Base-by-base conservation (phyloP, 2,113 vertebrate species). In the Esox niger region DNA sequence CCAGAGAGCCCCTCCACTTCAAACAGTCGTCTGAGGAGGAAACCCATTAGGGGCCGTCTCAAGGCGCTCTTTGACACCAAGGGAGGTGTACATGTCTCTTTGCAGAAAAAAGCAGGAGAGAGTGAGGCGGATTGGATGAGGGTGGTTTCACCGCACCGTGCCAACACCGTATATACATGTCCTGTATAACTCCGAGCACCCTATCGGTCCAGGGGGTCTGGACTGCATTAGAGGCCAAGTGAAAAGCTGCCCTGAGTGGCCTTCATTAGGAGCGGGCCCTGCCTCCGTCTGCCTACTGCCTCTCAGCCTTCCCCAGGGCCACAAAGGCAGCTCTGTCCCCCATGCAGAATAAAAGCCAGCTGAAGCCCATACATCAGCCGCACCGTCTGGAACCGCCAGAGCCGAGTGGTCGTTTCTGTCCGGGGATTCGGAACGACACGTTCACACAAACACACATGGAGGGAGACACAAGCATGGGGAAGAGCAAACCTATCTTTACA, bases 281-380 rank as follows among this genome's bases (percentile, higher is more conserved):
- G 15, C 17, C 27, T 30, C 57, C 1, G 27, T 32, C 29, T 59
- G 20, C 57, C 29, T 30, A 11, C 56, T 58, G 20, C 26, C 27
- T 26, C 26, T 21, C 13, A 30, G 29, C 56, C 27, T 59, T 27
- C 57, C 26, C 29, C 29, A 32, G 57, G 57, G 27, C 26, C 17
- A 59, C 57, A 59, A 59, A 59, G 57, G 57, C 57, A 59, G 57
- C 57, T 7, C 27, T 59, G 57, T 59, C 57, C 31, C 57, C 57
- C 23, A 26, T 57, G 55, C 56, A 30, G 57, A 59, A 59, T 59
- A 59, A 59, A 59, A 58, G 56, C 25, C 56, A 58, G 57, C 6
- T 17, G 15, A 30, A 7, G 27, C 15, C 57, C 57, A 31, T 59
- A 59, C 57, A 59, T 59, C 57, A 59, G 57, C 57, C 57, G 6